Evolutionary conservation across 1,140 invertebrate genomes (phyloP).

Genomic region (Nymphalis io): DNA sequence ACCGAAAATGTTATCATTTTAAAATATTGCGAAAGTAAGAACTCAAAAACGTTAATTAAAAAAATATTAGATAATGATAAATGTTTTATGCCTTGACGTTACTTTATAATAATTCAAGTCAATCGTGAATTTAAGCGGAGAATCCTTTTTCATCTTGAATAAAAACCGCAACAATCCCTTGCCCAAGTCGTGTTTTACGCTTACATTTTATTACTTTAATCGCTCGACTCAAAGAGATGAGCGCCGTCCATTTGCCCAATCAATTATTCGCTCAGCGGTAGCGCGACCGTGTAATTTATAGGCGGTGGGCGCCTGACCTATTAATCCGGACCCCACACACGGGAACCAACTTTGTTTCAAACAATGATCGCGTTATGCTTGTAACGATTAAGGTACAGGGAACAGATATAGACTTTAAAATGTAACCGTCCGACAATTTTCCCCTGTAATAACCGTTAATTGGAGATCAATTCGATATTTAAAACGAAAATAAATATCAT

Average conservation of each 20-base stretch:
- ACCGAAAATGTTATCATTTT: no score
- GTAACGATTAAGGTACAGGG: background rate
- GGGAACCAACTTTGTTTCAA: conserved; percentile 13
- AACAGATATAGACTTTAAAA: background rate
- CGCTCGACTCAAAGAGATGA: conserved; percentile 32
- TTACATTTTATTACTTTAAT: conserved; percentile 35
- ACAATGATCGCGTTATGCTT: conserved; percentile 7
- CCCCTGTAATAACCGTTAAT: background rate
- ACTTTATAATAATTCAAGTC: background rate
- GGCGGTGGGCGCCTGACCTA: conserved; percentile 31
- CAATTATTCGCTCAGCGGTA: conserved; percentile 40
- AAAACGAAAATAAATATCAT: no score
- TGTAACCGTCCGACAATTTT: background rate
- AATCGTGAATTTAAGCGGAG: background rate
- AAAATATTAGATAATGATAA: no score
- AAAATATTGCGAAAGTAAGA: no score
- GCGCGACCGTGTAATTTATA: conserved; percentile 37
- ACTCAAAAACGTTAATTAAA: no score
- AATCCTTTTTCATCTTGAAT: background rate
- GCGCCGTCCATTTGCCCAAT: conserved; percentile 38
- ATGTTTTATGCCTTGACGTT: background rate
- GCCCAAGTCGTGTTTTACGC: background rate
- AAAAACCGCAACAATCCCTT: conserved; percentile 9
- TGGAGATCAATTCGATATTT: background rate
- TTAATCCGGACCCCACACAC: conserved; percentile 26